Base-by-base conservation (phyloP, 1,140 invertebrate genomes). In the Vanessa tameamea region DNA sequence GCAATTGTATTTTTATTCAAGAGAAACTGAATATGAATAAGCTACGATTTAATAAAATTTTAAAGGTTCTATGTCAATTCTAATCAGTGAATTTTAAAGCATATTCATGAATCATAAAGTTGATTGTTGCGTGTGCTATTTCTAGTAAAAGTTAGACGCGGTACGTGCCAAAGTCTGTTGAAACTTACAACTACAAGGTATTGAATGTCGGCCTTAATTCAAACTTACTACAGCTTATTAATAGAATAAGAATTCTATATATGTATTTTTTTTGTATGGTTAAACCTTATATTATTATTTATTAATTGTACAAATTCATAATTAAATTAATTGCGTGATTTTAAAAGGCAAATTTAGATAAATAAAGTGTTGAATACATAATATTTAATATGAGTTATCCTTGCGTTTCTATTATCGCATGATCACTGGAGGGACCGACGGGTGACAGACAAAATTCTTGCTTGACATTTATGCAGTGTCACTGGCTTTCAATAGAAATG, bases 381-480 rank as follows among this genome's bases (percentile, higher is more conserved):
- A 47, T 69, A 74, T 64, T 73, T 64, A 73, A 69, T 76, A 69
- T 76, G 69, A 26, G 73, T 73, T 74, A 70, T 72, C 51, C 64
- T 72, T 69, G 43, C 66, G 73, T 67, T 69, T 55, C 55, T 61
- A 76, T 78, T 80, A 84, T 84, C 80, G 74, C 76, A 68, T 72
- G 79, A 78, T 78, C 78, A 74, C 73, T 16, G 72, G 80, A 73
- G 78, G 79, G 68, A 75, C 72, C 81, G 70, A 80, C 79, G 81
- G 76, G 89, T 90, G 89, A 91, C 90, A 91, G 88, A 92, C 89
- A 89, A 87, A 87, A 89, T 88, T 89, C 87, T 81, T 86, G 82
- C 61, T 69, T 81, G 84, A 83, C 85, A 76, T 88, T 90, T 91
- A 88, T 92, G 89, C 88, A 72, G 80, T 72, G 88, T 92, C 90